Conservation (phyloP, 2,113 vertebrate species). For the Mormoops blainvillei region DNA sequence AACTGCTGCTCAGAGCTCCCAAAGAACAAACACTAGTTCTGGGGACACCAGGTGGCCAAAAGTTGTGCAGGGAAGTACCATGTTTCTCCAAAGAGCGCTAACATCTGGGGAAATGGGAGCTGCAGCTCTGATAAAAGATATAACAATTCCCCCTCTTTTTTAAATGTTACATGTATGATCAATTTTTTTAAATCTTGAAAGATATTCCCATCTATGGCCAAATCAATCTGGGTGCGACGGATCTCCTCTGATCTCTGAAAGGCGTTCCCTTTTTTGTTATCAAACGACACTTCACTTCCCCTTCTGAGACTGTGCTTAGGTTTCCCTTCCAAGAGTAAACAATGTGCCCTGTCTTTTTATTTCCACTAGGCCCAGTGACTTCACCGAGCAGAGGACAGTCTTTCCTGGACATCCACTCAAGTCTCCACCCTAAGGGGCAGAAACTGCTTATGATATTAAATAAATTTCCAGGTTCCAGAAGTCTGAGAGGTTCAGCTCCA, state of each 20-base stretch:
- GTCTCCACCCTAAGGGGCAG: not conserved
- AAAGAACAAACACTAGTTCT: not conserved
- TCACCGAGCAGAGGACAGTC: not conserved
- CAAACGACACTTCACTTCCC: not conserved
- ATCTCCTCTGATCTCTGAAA: too few species aligned
- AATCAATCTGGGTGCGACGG: too few species aligned
- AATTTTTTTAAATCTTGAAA: not conserved
- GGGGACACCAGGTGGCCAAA: not conserved
- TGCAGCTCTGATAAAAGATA: not conserved
- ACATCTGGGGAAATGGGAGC: not conserved
- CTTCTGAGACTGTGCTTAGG: not conserved
- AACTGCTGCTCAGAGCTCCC: not conserved
- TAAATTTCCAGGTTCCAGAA: not conserved
- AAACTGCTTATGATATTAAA: not conserved
- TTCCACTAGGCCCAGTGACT: not conserved
- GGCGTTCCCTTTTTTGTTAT: not conserved
- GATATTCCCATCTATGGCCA: too few species aligned
- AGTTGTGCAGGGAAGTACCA: not conserved
- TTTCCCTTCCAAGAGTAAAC: not conserved
- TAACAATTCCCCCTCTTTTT: not conserved
- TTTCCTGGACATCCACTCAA: not conserved
- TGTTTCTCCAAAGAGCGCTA: not conserved
- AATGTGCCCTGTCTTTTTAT: not conserved
- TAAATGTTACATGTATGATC: not conserved
- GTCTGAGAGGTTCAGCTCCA: not conserved